Evolutionary conservation across 2,113 vertebrate species (phyloP).

Genomic region (Hyaena hyaena): DNA sequence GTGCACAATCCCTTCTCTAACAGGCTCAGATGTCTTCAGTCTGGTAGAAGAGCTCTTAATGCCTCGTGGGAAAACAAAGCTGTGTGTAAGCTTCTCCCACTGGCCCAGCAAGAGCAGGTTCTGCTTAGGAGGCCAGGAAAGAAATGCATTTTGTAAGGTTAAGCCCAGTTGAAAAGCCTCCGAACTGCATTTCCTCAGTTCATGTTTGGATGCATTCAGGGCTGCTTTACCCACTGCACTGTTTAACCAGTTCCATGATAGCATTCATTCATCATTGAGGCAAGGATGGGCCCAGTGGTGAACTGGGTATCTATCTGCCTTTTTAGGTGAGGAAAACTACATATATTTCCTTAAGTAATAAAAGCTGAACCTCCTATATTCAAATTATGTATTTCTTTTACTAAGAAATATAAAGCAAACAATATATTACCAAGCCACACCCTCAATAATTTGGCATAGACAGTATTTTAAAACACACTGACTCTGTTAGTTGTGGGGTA

Average conservation of each 20-base stretch:
- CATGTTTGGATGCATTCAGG: no score
- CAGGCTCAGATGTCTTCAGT: not conserved
- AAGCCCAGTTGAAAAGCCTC: not conserved
- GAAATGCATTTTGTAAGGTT: not conserved
- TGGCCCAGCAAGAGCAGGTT: not conserved
- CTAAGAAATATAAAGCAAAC: not conserved
- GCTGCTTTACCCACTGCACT: not conserved
- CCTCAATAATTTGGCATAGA: not conserved
- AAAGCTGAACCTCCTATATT: not conserved
- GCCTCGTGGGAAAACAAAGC: not conserved
- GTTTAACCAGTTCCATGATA: not conserved
- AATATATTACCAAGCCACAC: not conserved
- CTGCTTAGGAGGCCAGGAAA: not conserved
- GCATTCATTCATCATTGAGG: conserved; percentile 18
- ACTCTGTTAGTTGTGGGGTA: not conserved
- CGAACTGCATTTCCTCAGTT: not conserved
- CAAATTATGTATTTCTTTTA: not conserved
- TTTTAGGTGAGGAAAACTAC: not conserved
- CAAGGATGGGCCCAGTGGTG: not conserved
- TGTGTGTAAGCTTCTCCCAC: not conserved
- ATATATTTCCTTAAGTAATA: not conserved
- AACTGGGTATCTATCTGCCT: not conserved
- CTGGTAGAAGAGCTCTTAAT: not conserved
- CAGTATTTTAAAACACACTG: not conserved
- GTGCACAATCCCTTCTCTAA: not conserved